These are phyloP conservation scores for Agriopis leucophaearia DNA, from an alignment of 2,888 invertebrate species.

Conservation along the genomic window DNA sequence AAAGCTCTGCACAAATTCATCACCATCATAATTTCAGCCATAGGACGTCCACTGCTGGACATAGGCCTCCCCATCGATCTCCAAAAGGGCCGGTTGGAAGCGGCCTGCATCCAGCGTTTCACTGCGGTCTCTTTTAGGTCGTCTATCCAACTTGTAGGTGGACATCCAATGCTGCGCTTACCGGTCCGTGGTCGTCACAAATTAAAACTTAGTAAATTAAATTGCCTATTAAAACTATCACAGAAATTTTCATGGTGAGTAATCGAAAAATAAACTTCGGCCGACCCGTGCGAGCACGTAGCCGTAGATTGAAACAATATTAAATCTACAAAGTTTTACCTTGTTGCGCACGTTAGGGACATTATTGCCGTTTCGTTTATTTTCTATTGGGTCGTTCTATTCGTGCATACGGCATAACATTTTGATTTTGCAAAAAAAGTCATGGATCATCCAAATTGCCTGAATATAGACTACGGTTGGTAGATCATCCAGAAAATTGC, in stretches of 20 bases:
- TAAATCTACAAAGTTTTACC: slow-evolving; percentile 13
- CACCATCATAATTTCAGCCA: no score
- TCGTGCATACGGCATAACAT: not conserved
- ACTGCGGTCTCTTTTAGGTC: no score
- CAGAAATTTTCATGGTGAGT: not conserved
- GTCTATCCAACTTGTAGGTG: no score
- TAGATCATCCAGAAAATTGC: slow-evolving; percentile 31
- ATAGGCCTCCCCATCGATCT: no score
- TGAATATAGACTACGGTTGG: slow-evolving; percentile 13
- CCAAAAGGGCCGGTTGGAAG: no score
- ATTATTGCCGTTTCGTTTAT: slow-evolving; percentile 2
- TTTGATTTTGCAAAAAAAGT: not conserved
- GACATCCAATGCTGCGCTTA: no score
- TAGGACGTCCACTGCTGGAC: no score
- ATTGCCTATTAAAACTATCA: not conserved
- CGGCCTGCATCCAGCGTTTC: no score
- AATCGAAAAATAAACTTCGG: not conserved
- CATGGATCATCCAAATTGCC: not conserved
- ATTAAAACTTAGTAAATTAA: no score
- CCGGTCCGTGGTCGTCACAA: no score
- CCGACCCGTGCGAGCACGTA: not conserved
- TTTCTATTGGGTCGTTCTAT: slow-evolving; percentile 2
- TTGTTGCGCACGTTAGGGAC: slow-evolving; percentile 19
- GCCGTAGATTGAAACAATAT: not conserved
- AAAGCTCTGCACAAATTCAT: no score